Evolutionary conservation across 2,113 vertebrate genomes (phyloP).

Genomic region (Glaucidium brasilianum): DNA sequence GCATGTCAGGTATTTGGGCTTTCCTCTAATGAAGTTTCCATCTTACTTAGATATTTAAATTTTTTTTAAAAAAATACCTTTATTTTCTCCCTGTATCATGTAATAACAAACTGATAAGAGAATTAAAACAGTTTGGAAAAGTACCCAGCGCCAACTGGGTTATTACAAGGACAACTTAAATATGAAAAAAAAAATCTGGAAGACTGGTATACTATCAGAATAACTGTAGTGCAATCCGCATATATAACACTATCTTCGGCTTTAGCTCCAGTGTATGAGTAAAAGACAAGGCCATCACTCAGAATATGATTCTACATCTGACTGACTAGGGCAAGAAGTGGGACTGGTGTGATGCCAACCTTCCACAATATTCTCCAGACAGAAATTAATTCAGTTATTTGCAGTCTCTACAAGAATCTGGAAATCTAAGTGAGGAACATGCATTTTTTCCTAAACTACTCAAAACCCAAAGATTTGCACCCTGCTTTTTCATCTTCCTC

Average conservation of each 20-base stretch:
- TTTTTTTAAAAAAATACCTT: not conserved
- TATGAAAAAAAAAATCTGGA: not conserved
- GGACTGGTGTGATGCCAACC: not conserved
- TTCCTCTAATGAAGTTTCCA: not conserved
- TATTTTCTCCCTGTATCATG: not conserved
- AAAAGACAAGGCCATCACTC: not conserved
- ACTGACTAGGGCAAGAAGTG: not conserved
- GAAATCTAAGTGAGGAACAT: not conserved
- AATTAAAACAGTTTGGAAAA: not conserved
- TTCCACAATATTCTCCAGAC: not conserved
- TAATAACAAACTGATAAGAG: not conserved
- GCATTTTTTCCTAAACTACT: not conserved
- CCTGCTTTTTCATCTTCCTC: not conserved
- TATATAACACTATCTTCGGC: fast-evolving
- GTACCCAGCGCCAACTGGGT: not conserved
- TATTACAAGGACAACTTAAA: not conserved
- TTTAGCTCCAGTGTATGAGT: not conserved
- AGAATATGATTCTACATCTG: not conserved
- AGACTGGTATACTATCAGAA: not conserved
- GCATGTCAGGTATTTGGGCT: not conserved
- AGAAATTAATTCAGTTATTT: not conserved
- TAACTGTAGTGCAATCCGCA: not conserved
- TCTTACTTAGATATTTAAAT: not conserved
- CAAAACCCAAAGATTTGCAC: not conserved
- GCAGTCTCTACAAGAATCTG: not conserved